Percentiles rank a stretch among this genome's conserved stretches.
Evolutionary conservation across 2,113 vertebrate genomes (phyloP).

Genomic region (Cebidichthys violaceus): DNA sequence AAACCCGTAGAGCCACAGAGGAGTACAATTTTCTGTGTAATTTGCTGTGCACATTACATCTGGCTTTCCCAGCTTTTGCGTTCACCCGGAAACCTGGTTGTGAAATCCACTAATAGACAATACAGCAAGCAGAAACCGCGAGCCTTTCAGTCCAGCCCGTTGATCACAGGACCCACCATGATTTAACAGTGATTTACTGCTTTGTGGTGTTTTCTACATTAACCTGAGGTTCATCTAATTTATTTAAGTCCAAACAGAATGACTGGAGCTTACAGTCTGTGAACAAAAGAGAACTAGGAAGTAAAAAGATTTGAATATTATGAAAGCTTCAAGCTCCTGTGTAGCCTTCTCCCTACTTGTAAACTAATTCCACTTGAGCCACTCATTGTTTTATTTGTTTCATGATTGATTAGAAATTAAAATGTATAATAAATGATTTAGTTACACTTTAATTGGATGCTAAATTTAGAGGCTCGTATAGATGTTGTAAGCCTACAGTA

Average conservation of each 20-base stretch:
- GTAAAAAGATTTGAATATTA: conserved; percentile 33
- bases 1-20: conserved; percentile 15
- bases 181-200: conserved; percentile 43
- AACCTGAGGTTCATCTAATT: conserved; percentile 63
- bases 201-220: conserved; percentile 60
- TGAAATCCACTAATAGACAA: conserved; percentile 60
- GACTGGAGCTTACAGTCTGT: conserved; percentile 36
- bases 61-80: conserved; percentile 41
- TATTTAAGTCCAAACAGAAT: conserved; percentile 45
- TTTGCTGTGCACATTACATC: conserved; percentile 43
- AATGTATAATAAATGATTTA: conserved; percentile 53
- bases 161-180: conserved; percentile 34
- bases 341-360: conserved; percentile 23
- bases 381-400: conserved; percentile 58
- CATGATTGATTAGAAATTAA: conserved; percentile 48
- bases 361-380: conserved; percentile 55
- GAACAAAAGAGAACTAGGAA: conserved; percentile 23
- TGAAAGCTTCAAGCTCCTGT: conserved; percentile 32
- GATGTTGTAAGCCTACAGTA: conserved; percentile 28
- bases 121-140: conserved; percentile 15
- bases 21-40: conserved; percentile 40
- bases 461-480: conserved; percentile 61
- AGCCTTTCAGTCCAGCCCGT: conserved; percentile 22
- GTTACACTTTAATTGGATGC: conserved; percentile 62
- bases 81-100: conserved; percentile 58